Conservation (phyloP, 2,113 vertebrate species). For the Chloropsis hardwickii region DNA sequence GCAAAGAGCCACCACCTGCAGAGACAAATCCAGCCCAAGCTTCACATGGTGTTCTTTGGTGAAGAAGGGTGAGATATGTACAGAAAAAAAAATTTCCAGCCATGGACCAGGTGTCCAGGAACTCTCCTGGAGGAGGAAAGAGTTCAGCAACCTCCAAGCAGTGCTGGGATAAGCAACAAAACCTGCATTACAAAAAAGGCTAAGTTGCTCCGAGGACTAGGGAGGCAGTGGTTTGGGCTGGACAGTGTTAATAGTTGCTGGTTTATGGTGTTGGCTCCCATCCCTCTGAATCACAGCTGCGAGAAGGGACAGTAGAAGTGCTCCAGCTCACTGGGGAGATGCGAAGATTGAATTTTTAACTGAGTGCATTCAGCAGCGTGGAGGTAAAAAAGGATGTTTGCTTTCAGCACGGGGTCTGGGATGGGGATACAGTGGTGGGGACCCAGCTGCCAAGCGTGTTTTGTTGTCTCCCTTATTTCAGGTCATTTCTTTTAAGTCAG, state of each 20-base stretch:
- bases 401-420: neutral
- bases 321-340: neutral
- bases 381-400: neutral
- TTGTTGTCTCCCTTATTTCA: neutral
- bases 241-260: neutral
- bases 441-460: neutral
- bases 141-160: fast-evolving
- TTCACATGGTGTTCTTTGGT: neutral
- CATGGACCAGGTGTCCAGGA: neutral
- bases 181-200: neutral
- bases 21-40: neutral
- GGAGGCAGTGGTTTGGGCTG: neutral
- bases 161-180: neutral
- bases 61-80: neutral
- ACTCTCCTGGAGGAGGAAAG: neutral
- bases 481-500: neutral
- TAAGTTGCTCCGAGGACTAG: fast-evolving
- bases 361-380: neutral
- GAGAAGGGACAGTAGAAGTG: neutral
- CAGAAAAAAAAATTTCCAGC: neutral
- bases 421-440: neutral
- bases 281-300: neutral
- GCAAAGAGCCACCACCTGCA: neutral
- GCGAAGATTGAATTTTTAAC: neutral
- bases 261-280: neutral